These are phyloP conservation scores for Parauchenoglanis punctatus DNA, from an alignment of 2,797 vertebrate species.

Conservation along the genomic window DNA sequence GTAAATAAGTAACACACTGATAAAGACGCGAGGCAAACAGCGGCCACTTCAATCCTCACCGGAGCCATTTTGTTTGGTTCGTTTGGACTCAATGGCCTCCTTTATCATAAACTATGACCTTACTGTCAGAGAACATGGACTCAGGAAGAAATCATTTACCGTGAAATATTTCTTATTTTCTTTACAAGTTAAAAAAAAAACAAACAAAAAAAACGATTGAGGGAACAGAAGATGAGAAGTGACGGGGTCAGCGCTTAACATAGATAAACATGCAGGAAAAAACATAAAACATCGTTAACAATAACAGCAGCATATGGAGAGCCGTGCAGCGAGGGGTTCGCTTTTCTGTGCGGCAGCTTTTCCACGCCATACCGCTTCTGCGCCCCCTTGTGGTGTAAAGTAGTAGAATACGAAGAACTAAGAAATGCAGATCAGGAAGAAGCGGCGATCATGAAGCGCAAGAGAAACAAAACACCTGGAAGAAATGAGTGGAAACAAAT, in stretches of 20 bases:
- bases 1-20: conserved; percentile 5
- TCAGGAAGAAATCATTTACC: background rate
- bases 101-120: conserved; percentile 71
- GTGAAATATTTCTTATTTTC: background rate
- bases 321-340: background rate
- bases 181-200: background rate
- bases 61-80: conserved; percentile 53
- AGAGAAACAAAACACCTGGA: too few species aligned
- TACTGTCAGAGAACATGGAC: conserved; percentile 37
- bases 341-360: background rate
- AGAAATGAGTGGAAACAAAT: too few species aligned
- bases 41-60: conserved; percentile 39
- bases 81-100: conserved; percentile 77
- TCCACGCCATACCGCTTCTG: background rate
- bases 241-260: background rate
- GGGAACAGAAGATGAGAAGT: background rate
- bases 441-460: too few species aligned
- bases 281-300: background rate
- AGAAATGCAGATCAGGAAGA: too few species aligned
- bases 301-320: background rate
- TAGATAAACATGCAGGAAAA: background rate
- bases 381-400: too few species aligned
- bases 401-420: too few species aligned
- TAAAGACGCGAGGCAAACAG: conserved; percentile 13
- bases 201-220: background rate